These are phyloP conservation scores for Ormyrus labotus DNA, from an alignment of 2,888 invertebrate species.

Conservation along the genomic window DNA sequence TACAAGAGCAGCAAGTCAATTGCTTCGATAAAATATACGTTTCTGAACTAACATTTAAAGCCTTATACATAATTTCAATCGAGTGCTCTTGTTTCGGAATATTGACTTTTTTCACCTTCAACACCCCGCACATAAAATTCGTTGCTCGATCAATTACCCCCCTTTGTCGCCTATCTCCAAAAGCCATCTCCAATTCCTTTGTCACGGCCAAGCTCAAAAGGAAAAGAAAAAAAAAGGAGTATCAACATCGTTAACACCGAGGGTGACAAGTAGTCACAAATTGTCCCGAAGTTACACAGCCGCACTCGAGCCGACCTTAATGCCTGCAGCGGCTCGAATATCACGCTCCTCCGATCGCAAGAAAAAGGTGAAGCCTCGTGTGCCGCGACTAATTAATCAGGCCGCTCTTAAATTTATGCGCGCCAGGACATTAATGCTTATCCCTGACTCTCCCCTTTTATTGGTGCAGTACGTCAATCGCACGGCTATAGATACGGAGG, in stretches of 20 bases:
- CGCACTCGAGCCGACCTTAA: neutral
- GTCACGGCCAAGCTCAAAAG: neutral
- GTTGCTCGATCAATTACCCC: too few relatives aligned
- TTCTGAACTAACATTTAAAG: too few relatives aligned
- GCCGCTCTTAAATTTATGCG: constrained; percentile 32
- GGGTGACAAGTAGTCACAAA: constrained; percentile 12
- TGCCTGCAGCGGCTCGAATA: neutral
- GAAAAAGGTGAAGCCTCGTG: neutral
- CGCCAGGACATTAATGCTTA: neutral
- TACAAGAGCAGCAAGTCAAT: too few relatives aligned
- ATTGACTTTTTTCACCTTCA: too few relatives aligned
- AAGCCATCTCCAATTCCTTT: too few relatives aligned
- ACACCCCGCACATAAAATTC: too few relatives aligned
- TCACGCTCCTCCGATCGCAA: neutral
- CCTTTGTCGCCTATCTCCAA: too few relatives aligned
- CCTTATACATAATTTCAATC: too few relatives aligned
- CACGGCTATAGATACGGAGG: too few relatives aligned
- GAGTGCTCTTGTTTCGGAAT: too few relatives aligned
- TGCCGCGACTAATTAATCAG: constrained; percentile 31
- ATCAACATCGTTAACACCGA: neutral
- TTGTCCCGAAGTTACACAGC: neutral
- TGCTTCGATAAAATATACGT: too few relatives aligned
- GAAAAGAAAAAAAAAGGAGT: neutral
- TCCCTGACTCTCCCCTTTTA: constrained; percentile 7
- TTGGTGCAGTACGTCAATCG: neutral